Percentiles rank a stretch among this genome's conserved stretches.
These are phyloP conservation scores for Stenchaetothrips biformis DNA, from an alignment of 2,888 invertebrate species.

Conservation along the genomic window DNA sequence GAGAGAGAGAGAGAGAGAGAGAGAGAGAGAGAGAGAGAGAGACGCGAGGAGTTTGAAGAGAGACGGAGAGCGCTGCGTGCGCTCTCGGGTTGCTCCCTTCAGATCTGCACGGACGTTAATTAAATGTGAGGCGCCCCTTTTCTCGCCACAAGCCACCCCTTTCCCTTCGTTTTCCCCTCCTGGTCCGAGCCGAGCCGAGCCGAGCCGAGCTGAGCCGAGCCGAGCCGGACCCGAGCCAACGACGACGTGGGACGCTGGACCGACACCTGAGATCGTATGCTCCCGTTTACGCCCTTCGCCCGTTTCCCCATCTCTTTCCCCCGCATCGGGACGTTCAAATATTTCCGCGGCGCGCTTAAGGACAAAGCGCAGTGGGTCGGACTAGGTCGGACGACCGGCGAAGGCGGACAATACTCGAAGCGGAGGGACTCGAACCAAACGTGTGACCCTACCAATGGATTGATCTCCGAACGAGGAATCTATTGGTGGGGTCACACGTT, in stretches of 20 bases:
- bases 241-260: no score
- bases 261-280: no score
- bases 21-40: background rate
- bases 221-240: background rate
- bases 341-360: no score
- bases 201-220: background rate
- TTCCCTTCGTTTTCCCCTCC: no score
- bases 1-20: background rate
- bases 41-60: no score
- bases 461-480: conserved; percentile 89
- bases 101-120: conserved; percentile 3
- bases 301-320: no score
- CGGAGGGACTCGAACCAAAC: conserved; percentile 59
- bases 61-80: background rate
- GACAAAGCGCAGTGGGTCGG: no score
- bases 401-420: background rate
- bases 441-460: conserved; percentile 92
- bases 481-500: conserved; percentile 81
- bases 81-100: background rate
- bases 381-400: no score
- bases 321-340: no score
- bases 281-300: no score
- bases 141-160: no score
- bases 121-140: background rate
- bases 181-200: background rate